Percentiles rank a stretch among this genome's conserved stretches.
These are phyloP conservation scores for Oceanites oceanicus DNA, from an alignment of 2,113 vertebrate species.

Conservation along the genomic window DNA sequence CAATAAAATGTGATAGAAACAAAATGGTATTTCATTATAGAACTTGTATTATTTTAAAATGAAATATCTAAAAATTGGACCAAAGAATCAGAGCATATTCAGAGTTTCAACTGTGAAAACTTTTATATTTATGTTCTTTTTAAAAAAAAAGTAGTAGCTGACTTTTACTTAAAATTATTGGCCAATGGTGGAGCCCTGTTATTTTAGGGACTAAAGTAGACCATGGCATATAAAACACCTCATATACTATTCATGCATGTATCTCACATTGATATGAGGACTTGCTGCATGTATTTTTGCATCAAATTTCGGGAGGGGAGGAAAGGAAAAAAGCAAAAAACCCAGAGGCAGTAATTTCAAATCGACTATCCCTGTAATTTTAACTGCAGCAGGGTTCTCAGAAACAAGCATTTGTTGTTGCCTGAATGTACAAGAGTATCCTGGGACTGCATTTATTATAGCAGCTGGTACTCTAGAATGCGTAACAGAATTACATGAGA, in stretches of 20 bases:
- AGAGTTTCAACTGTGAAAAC: neutral
- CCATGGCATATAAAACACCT: neutral
- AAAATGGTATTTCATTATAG: neutral
- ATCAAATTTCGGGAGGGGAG: neutral
- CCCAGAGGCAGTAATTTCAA: neutral
- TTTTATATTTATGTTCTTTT: neutral
- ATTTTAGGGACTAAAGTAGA: neutral
- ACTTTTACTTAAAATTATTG: neutral
- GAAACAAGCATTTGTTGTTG: neutral
- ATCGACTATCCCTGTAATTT: neutral
- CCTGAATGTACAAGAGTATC: neutral
- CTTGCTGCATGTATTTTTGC: neutral
- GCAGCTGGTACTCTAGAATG: neutral
- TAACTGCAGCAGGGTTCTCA: neutral
- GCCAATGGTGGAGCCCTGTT: accelerated
- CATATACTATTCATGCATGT: neutral
- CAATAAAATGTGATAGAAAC: neutral
- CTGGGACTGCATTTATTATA: neutral
- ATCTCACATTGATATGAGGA: neutral
- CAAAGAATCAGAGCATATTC: neutral
- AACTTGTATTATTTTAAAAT: neutral
- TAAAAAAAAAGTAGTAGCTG: neutral
- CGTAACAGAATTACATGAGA: neutral
- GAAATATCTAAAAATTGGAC: neutral
- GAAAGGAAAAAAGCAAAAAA: neutral